Evolutionary conservation across 2,113 vertebrate genomes (phyloP).

Genomic region (Sinocyclocheilus maitianheensis): DNA sequence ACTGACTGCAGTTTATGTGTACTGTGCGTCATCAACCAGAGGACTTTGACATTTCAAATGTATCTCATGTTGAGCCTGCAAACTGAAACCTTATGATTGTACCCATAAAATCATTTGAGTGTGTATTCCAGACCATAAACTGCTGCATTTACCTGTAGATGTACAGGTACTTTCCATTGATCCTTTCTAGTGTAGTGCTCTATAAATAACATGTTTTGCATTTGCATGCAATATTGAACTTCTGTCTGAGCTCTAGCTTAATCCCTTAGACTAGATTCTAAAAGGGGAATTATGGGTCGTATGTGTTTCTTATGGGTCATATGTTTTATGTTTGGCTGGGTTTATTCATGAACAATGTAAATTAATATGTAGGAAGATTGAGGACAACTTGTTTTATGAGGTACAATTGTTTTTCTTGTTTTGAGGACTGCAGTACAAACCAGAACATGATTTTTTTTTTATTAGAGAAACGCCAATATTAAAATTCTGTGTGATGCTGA

Average conservation of each 20-base stretch:
- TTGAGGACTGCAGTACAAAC: background rate
- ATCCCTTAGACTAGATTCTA: conserved; percentile 18
- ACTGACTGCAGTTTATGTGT: background rate
- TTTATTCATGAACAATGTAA: background rate
- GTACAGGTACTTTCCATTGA: conserved; percentile 4
- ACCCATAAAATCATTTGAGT: background rate
- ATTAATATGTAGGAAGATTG: background rate
- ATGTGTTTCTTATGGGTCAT: conserved; percentile 53
- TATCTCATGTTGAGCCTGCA: background rate
- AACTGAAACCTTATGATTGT: background rate
- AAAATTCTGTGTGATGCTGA: background rate
- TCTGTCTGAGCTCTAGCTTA: background rate
- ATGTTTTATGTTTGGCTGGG: conserved; percentile 43
- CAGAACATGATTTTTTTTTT: background rate
- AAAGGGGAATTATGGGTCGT: conserved; percentile 45
- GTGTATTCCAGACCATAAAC: background rate
- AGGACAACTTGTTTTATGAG: background rate
- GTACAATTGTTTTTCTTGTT: background rate
- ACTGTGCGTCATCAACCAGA: background rate
- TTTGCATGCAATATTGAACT: background rate
- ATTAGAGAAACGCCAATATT: background rate
- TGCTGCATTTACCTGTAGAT: conserved; percentile 4
- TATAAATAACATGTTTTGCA: background rate
- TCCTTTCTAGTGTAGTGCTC: background rate
- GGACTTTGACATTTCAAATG: background rate